Percentiles rank a stretch among this genome's conserved stretches.
These are phyloP conservation scores for Zingel zingel DNA, from an alignment of 2,113 vertebrate species.

Conservation along the genomic window DNA sequence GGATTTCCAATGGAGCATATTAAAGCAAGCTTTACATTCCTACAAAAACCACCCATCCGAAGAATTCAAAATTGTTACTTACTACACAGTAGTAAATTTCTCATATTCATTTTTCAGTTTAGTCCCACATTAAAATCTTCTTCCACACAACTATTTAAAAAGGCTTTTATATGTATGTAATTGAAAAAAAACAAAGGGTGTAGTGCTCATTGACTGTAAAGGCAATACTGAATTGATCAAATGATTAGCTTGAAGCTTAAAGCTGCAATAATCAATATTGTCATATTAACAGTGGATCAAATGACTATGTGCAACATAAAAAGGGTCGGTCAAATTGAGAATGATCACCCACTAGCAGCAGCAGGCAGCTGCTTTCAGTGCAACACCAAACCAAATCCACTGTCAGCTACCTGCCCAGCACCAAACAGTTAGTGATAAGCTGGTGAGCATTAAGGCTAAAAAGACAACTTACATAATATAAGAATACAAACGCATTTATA, in stretches of 20 bases:
- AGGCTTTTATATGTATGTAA: too few species aligned
- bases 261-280: background rate
- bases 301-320: background rate
- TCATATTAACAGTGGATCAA: background rate
- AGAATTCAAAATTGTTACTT: background rate
- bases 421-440: background rate
- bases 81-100: too few species aligned
- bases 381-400: background rate
- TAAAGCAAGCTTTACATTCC: background rate
- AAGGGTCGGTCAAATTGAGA: background rate
- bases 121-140: background rate
- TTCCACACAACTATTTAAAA: too few species aligned
- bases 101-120: background rate
- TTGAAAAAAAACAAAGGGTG: too few species aligned
- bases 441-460: background rate
- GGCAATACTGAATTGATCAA: background rate
- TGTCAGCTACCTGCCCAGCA: background rate
- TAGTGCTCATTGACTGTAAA: background rate
- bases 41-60: background rate
- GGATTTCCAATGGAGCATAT: background rate
- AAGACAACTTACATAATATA: background rate
- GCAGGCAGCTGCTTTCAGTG: too few species aligned
- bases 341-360: background rate
- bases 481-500: background rate
- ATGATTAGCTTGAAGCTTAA: conserved; percentile 1